phyloP scores from a whole-genome alignment of 2,113 vertebrate genomes.

The Progne subis region DNA sequence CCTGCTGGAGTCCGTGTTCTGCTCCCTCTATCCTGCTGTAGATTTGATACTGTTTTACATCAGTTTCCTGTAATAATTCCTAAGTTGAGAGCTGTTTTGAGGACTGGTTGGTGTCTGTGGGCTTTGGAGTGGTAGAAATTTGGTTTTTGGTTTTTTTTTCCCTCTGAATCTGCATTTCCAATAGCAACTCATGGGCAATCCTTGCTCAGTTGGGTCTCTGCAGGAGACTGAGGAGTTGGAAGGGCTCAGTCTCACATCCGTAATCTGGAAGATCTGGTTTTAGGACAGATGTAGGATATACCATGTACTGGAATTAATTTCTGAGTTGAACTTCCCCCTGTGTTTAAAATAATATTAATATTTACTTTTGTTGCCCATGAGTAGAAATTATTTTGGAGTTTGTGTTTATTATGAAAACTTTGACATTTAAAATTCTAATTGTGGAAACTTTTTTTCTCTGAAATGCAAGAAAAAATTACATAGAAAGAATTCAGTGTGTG shows the following conservation, averaged over 20 bases:
- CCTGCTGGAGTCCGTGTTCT: not conserved
- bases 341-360: not conserved
- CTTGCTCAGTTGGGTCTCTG: not conserved
- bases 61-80: not conserved
- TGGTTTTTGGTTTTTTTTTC: accelerated
- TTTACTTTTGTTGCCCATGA: not conserved
- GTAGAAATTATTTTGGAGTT: not conserved
- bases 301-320: not conserved
- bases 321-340: not conserved
- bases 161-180: not conserved
- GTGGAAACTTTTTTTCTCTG: not conserved
- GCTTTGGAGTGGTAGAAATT: not conserved
- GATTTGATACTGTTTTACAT: not conserved
- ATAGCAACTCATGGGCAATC: not conserved
- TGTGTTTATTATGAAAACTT: not conserved
- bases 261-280: not conserved
- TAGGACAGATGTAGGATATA: not conserved
- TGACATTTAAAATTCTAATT: not conserved
- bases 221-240: not conserved
- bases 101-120: accelerated
- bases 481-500: not conserved
- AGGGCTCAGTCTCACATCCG: not conserved
- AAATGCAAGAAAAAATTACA: not conserved
- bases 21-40: not conserved
- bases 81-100: not conserved